Base-by-base conservation (phyloP, 2,888 invertebrate species). In the Yponomeuta cagnagella region DNA sequence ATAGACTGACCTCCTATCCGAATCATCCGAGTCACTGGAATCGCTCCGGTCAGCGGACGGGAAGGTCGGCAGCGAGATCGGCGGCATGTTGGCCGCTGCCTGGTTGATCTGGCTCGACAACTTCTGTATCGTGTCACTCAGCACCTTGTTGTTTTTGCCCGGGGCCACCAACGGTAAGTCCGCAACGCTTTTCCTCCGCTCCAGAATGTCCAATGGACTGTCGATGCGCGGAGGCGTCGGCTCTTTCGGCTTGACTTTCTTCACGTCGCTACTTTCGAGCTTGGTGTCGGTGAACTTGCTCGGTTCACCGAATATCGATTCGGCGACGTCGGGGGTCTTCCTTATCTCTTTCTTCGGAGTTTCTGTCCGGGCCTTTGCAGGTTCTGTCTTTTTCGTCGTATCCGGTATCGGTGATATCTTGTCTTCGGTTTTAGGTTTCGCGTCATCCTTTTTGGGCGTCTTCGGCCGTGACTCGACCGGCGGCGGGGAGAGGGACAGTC, bases 61-160 rank as follows among this genome's bases (percentile, higher is more conserved):
- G 79, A 89, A 92, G 0, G 88, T 78, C 5, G 89, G 84, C 73
- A 90, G 71, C 0, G 77, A 72, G n/a, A 74, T 58, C 73, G 89
- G 72, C 0, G 86, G 82, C 6, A 87, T 82, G 71, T 76, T 82
- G 31, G 81, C 81, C 1, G 89, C 74, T 8, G 76, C 82, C 76
- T 92, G 92, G 74, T 91, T 93, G 72, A 93, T 93, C 77, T 93
- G 93, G 76, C 92, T 92, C 30, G 92, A 92, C 52, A 94, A 79
- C 78, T 94, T 94, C 81, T 94, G 94, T 78, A 94, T 94, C 0
- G 94, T 94, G 74, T 94, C 94, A 74, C 93, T 94, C 12, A 94
- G 80, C 63, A 94, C 94, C 76, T 93, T 94, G 73, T 94, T 94
- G 75, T 93, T 94, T 77, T 92, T 92, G 31, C 90, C 90, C 0